Percentiles rank a stretch among this genome's conserved stretches.
These are phyloP conservation scores for Zaprionus obscuricornis DNA, from an alignment of 2,888 invertebrate species.

Conservation along the genomic window DNA sequence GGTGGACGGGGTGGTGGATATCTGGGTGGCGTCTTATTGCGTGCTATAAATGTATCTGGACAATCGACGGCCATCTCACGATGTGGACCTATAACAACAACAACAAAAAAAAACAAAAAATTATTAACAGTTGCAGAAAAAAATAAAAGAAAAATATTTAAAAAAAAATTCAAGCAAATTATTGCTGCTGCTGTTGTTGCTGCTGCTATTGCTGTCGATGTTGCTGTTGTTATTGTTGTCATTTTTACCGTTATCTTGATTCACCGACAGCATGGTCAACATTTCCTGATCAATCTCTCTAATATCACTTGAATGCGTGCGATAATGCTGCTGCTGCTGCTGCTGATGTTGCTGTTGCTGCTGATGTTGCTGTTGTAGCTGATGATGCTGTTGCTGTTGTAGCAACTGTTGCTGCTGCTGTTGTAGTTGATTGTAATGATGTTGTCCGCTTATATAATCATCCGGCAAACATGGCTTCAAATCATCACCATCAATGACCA, in stretches of 20 bases:
- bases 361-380: constrained; percentile 17
- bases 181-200: background rate
- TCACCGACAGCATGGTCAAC: constrained; percentile 90
- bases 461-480: constrained; percentile 86
- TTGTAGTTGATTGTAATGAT: constrained; percentile 48
- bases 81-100: constrained; percentile 91
- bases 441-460: constrained; percentile 84
- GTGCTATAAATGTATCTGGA: constrained; percentile 95
- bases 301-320: constrained; percentile 84
- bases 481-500: constrained; percentile 90
- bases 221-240: constrained; percentile 15
- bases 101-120: background rate
- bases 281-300: constrained; percentile 87
- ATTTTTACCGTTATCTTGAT: constrained; percentile 86
- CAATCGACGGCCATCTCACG: constrained; percentile 99
- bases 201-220: constrained; percentile 32
- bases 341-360: constrained; percentile 29
- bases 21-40: constrained; percentile 95
- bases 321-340: constrained; percentile 80
- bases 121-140: too few relatives aligned
- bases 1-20: constrained; percentile 92
- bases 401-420: constrained; percentile 38
- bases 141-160: too few relatives aligned
- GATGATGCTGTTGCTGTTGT: constrained; percentile 55
- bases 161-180: background rate